Conservation (phyloP, 92 coral and sea anemone genomes). For the Umimayanthus chanpuru region DNA sequence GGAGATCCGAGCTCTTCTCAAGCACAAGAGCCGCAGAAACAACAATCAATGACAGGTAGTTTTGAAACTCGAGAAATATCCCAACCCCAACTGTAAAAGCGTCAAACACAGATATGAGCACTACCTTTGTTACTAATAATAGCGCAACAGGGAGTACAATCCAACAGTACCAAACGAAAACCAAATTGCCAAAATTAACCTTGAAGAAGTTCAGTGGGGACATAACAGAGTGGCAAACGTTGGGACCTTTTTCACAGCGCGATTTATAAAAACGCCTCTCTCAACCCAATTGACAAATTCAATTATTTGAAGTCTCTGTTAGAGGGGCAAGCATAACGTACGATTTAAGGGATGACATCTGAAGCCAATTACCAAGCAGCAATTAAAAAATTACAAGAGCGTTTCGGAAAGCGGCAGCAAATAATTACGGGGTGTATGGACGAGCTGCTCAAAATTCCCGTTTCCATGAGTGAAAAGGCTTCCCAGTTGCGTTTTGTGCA, state of each 20-base stretch:
- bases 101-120: constrained; percentile 9
- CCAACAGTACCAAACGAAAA: constrained; percentile 11
- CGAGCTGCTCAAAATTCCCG: constrained; percentile 62
- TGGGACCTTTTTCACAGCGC: constrained; percentile 65
- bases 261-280: constrained; percentile 13
- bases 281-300: constrained; percentile 48
- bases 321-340: no score
- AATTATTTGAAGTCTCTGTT: constrained; percentile 49
- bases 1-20: neutral
- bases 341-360: no score
- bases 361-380: no score
- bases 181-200: constrained; percentile 54
- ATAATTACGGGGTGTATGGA: constrained; percentile 52
- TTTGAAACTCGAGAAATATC: constrained; percentile 4
- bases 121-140: constrained; percentile 18
- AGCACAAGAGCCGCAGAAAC: neutral
- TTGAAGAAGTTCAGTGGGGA: no score
- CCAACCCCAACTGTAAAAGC: constrained; percentile 13
- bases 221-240: constrained; percentile 44
- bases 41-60: neutral
- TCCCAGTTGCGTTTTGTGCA: constrained; percentile 59
- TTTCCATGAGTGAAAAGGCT: constrained; percentile 38
- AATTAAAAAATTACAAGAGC: no score
- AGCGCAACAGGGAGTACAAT: no score
- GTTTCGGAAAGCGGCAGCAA: no score